Percentiles rank a stretch among this genome's conserved stretches.
Conservation (phyloP, 2,888 invertebrate genomes). For the Drosophila glabriapex region DNA sequence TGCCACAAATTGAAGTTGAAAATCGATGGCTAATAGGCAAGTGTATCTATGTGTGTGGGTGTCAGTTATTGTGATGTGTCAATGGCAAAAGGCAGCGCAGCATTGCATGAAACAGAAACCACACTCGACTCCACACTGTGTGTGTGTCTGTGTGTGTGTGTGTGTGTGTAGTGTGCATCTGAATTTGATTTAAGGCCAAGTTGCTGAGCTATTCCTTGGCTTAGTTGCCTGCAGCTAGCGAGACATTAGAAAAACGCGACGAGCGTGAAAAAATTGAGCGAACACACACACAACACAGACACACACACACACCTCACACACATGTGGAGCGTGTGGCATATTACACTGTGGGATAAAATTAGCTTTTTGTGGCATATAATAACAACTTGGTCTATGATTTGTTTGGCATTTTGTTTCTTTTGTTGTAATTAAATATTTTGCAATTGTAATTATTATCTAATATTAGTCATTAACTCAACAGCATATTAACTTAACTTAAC, state of each 20-base stretch:
- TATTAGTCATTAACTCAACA: not conserved
- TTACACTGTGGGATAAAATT: not conserved
- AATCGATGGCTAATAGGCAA: conserved; percentile 77
- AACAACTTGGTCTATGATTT: not conserved
- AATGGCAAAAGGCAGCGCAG: conserved; percentile 63
- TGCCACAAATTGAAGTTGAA: conserved; percentile 70
- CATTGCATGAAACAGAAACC: conserved; percentile 57
- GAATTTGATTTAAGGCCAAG: conserved; percentile 77
- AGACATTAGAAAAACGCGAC: conserved; percentile 60
- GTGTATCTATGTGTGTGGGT: conserved; percentile 28
- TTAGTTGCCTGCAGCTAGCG: conserved; percentile 56
- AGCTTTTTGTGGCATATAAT: not conserved
- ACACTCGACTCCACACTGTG: conserved; percentile 16
- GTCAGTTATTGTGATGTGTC: conserved; percentile 67
- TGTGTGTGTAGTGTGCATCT: conserved; percentile 40
- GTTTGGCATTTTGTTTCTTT: not conserved
- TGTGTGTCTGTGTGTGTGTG: conserved; percentile 1
- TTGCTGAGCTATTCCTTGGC: conserved; percentile 42
- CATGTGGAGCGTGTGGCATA: conserved; percentile 10
- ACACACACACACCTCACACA: conserved; percentile 19
- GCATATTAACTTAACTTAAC: not conserved
- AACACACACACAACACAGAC: conserved; percentile 27
- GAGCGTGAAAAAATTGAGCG: conserved; percentile 62
- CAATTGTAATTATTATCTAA: not conserved
- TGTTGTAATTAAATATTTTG: not conserved